phyloP scores from a whole-genome alignment of 1,140 invertebrate species.

The Chironomus tepperi region DNA sequence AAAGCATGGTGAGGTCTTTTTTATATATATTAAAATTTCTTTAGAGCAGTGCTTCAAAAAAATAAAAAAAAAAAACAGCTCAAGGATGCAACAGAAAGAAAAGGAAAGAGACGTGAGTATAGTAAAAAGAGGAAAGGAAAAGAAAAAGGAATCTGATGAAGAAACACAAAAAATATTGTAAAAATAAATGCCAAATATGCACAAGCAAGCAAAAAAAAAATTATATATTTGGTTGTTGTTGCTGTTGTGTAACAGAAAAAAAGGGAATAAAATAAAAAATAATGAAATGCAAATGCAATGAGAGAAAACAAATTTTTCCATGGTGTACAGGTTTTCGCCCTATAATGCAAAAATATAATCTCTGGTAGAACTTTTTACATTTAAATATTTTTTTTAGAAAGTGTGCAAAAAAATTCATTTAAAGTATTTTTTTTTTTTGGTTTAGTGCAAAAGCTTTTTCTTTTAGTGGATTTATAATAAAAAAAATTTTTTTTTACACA shows the following conservation, averaged over 20 bases:
- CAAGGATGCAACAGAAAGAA: background rate
- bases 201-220: background rate
- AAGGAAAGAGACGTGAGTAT: too few species aligned
- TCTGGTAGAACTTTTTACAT: slow-evolving; percentile 5
- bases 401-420: background rate
- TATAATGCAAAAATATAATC: slow-evolving; percentile 3
- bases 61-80: background rate
- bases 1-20: background rate
- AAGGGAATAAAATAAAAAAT: background rate
- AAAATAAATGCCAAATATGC: slow-evolving; percentile 1
- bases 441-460: background rate
- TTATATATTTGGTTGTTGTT: background rate
- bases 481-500: slow-evolving; percentile 4
- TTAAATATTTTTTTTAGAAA: background rate
- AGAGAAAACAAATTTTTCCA: background rate
- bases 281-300: background rate
- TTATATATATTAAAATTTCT: background rate
- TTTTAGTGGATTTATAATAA: background rate
- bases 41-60: background rate
- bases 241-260: background rate
- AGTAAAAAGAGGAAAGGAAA: background rate
- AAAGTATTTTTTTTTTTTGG: background rate
- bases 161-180: background rate
- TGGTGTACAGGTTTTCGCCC: background rate
- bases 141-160: background rate